Evolutionary conservation across 1,140 invertebrate species (phyloP), one percentile per base, ranked within the genome.

Genomic region (Holcopasites calliopsidis): DNA sequence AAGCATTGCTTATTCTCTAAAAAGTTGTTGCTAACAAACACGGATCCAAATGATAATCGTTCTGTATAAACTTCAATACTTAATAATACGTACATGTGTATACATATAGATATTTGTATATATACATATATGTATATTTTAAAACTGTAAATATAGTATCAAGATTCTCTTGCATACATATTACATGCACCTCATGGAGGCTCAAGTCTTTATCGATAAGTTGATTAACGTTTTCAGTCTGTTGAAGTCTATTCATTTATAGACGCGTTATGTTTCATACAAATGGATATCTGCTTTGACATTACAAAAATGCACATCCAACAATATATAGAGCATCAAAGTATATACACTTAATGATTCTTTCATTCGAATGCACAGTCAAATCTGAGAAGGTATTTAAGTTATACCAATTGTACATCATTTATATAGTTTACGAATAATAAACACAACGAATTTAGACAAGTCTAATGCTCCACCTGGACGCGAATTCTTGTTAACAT

Each of bases 151-250:
- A 64, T 72, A 76, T 77, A 80, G 74, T 83, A 79, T 80, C 55
- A 80, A 85, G 73, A 77, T 65, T 47, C 71, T 78, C 47, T 82
- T 77, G 77, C 77, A 72, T 77, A 66, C 73, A 62, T 18, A 77
- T 79, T 82, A 85, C 83, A 83, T 74, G 80, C 78, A 76, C 79
- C 78, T 85, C 80, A 82, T 77, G 76, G 84, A 86, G 86, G 85
- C 77, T 80, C 74, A 76, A 73, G 65, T 76, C 74, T 76, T 76
- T 79, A n/a, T 33, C 28, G 40, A 77, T 49, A 71, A 76, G 50
- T 76, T 69, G 69, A 79, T 57, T 38, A 65, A 47, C 6, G 61
- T 21, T 23, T 18, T 82, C 80, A 82, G 80, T 82, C 80, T 81
- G 58, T 81, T 55, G 69, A 61, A 80, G 68, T 80, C 55, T 69